Percentiles rank a stretch among this genome's conserved stretches.
These are phyloP conservation scores for Ceryle rudis DNA, from an alignment of 2,797 vertebrate genomes.

Conservation along the genomic window DNA sequence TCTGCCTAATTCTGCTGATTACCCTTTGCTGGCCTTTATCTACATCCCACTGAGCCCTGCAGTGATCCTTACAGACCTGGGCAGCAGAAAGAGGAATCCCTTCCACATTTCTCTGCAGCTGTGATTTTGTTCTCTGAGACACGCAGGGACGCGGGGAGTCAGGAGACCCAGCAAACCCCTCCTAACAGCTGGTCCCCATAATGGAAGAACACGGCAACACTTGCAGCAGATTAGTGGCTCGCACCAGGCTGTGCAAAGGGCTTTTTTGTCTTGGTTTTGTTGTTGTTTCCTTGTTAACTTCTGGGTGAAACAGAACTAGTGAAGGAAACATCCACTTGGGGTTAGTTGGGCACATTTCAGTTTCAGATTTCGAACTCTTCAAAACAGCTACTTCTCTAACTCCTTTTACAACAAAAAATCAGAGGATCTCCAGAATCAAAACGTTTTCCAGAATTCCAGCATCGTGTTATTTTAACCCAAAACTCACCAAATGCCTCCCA, in stretches of 20 bases:
- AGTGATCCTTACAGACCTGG: background rate
- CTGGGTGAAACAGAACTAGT: background rate
- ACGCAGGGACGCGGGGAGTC: background rate
- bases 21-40: background rate
- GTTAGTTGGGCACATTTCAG: background rate
- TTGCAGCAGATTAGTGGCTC: background rate
- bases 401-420: background rate
- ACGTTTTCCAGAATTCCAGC: background rate
- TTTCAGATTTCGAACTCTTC: background rate
- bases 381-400: background rate
- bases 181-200: background rate
- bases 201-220: background rate
- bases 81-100: background rate
- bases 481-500: background rate
- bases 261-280: background rate
- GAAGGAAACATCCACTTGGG: background rate
- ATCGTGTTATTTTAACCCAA: background rate
- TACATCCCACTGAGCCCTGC: background rate
- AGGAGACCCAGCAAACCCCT: background rate
- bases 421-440: background rate
- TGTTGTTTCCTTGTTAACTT: conserved; percentile 19
- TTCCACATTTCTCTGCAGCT: background rate
- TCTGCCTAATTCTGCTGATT: background rate
- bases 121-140: background rate
- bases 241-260: background rate